These are phyloP conservation scores for Microcebus jonahi DNA, from an alignment of 2,113 vertebrate genomes.

Conservation along the genomic window DNA sequence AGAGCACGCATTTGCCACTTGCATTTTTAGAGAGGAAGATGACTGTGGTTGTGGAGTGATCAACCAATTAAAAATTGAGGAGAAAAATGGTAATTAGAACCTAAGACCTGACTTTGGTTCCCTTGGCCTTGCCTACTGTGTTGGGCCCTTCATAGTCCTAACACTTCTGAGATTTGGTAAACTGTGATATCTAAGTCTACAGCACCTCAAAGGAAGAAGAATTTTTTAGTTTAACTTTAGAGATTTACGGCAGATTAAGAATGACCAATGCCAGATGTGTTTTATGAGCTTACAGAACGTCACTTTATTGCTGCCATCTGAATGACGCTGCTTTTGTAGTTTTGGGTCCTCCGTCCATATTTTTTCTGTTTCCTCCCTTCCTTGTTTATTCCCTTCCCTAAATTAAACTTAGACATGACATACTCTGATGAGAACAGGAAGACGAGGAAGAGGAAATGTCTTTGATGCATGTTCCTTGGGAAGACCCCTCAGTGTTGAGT, in stretches of 20 bases:
- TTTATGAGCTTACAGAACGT: background rate
- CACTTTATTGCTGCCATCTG: background rate
- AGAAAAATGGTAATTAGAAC: background rate
- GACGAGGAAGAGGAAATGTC: background rate
- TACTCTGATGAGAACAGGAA: background rate
- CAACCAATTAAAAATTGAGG: background rate
- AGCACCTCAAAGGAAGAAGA: background rate
- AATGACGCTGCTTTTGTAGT: background rate
- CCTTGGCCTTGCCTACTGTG: background rate
- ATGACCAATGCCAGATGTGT: background rate
- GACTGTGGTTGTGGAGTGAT: background rate
- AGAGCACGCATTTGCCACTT: background rate
- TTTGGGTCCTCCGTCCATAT: background rate
- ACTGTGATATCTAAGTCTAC: background rate
- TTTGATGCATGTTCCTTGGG: constrained; percentile 31
- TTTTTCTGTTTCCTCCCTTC: constrained; percentile 10
- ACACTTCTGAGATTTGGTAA: background rate
- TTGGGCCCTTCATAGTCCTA: background rate
- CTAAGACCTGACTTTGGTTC: background rate
- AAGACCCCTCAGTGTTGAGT: background rate
- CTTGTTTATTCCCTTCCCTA: constrained; percentile 17
- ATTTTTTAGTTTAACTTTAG: background rate
- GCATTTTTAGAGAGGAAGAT: background rate
- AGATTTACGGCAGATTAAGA: background rate
- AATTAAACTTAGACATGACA: constrained; percentile 11